phyloP scores from a whole-genome alignment of 1,140 invertebrate genomes.

The Drosophila santomea region DNA sequence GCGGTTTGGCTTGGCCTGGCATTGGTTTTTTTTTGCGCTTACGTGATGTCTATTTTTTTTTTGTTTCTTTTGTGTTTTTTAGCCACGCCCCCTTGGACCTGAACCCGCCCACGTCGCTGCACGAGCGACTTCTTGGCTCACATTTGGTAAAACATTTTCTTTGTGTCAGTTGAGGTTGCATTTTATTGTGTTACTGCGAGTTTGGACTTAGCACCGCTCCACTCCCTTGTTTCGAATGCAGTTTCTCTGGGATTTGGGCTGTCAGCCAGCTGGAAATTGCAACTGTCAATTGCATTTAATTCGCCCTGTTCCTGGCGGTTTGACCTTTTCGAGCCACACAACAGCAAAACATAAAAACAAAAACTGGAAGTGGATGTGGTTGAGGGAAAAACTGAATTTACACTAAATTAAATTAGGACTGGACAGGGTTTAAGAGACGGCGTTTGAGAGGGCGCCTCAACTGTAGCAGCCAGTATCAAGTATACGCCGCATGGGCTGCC shows the following conservation, averaged over 20 bases:
- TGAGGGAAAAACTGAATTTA: conserved; percentile 24
- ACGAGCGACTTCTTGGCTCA: conserved; percentile 52
- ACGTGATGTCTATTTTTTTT: conserved; percentile 71
- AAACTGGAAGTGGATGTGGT: background rate
- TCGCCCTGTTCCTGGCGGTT: conserved; percentile 61
- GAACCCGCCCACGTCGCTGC: conserved; percentile 16
- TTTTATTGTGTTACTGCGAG: conserved; percentile 79
- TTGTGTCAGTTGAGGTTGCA: conserved; percentile 81
- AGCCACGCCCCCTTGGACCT: conserved; percentile 44
- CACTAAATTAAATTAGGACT: conserved; percentile 53
- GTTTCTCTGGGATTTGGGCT: conserved; percentile 68
- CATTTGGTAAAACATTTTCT: conserved; percentile 76
- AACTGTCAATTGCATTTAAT: conserved; percentile 83
- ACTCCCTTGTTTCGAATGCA: conserved; percentile 42
- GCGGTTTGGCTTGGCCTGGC: conserved; percentile 51
- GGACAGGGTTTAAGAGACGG: conserved; percentile 28
- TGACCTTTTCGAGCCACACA: conserved; percentile 59
- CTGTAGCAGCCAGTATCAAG: conserved; percentile 29
- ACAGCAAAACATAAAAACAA: conserved; percentile 3
- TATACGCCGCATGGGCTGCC: conserved; percentile 34
- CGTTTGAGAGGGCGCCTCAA: conserved; percentile 14
- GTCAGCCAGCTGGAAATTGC: conserved; percentile 80
- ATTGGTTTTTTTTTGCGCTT: conserved; percentile 73
- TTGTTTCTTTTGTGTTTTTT: conserved; percentile 4
- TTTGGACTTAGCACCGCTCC: conserved; percentile 44